These are phyloP conservation scores for Calidris pugnax DNA, from an alignment of 2,113 vertebrate genomes.

Conservation along the genomic window DNA sequence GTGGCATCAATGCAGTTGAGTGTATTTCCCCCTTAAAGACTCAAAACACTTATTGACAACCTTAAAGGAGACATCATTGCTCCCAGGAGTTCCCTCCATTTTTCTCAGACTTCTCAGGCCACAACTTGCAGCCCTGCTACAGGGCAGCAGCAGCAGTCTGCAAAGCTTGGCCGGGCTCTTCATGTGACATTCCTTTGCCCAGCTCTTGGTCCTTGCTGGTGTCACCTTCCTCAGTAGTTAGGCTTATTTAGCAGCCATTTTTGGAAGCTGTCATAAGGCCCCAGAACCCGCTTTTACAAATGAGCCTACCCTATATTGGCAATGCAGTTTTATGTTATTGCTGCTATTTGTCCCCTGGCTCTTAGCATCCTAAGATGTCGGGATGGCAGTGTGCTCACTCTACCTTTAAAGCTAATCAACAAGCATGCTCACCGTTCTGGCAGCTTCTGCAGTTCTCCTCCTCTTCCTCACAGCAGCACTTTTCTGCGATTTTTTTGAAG, in stretches of 20 bases:
- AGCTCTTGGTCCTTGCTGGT: not conserved
- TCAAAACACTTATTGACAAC: not conserved
- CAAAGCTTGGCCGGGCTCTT: not conserved
- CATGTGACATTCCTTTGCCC: not conserved
- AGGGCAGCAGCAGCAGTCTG: not conserved
- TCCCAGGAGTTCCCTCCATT: not conserved
- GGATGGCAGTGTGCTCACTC: not conserved
- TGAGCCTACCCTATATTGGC: not conserved
- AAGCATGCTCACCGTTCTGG: not conserved
- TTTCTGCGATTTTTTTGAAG: not conserved
- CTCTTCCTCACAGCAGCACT: not conserved
- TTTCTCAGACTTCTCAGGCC: not conserved
- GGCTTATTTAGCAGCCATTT: not conserved
- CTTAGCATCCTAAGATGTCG: not conserved
- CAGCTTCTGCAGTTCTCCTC: not conserved
- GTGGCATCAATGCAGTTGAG: slow-evolving; percentile 84
- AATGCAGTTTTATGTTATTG: not conserved
- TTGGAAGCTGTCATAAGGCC: not conserved
- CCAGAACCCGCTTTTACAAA: not conserved
- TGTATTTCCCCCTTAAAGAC: not conserved
- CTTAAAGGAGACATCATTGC: not conserved
- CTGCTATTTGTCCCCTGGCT: not conserved
- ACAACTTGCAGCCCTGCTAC: not conserved
- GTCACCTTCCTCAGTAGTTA: not conserved
- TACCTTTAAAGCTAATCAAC: not conserved